Conservation (phyloP, 2,113 vertebrate species). For the Xiphophorus couchianus region DNA sequence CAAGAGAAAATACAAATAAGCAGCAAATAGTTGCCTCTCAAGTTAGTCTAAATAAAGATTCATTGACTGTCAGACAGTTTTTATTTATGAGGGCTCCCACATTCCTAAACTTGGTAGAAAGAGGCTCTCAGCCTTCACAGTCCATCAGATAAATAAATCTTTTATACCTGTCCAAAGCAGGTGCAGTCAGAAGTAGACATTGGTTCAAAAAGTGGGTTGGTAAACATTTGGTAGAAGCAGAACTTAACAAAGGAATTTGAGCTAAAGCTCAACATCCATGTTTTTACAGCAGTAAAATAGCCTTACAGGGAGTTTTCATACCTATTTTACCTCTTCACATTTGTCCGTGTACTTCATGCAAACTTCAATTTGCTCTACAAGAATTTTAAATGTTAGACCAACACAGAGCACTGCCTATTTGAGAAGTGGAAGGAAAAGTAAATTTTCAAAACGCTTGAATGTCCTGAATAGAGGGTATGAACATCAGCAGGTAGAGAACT, state of each 20-base stretch:
- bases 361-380: background rate
- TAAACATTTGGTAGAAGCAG: constrained; percentile 3
- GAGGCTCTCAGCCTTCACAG: constrained; percentile 32
- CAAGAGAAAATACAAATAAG: constrained; percentile 25
- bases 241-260: background rate
- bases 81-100: constrained; percentile 53
- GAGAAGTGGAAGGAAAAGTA: no score
- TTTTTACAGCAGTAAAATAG: background rate
- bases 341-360: background rate
- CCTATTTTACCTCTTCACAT: background rate
- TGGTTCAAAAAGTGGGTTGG: background rate
- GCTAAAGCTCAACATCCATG: background rate
- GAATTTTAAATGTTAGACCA: background rate
- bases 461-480: no score
- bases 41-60: constrained; percentile 42
- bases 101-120: constrained; percentile 38
- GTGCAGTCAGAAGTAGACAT: constrained; percentile 8
- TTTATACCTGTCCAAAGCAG: constrained; percentile 36
- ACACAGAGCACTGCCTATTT: no score
- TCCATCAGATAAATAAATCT: constrained; percentile 43
- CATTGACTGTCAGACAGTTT: constrained; percentile 37
- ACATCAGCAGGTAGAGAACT: no score
- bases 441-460: no score
- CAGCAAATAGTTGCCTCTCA: constrained; percentile 12
- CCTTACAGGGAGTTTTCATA: background rate